phyloP scores from a whole-genome alignment of 2,113 vertebrate genomes.

The Tetrao urogallus region DNA sequence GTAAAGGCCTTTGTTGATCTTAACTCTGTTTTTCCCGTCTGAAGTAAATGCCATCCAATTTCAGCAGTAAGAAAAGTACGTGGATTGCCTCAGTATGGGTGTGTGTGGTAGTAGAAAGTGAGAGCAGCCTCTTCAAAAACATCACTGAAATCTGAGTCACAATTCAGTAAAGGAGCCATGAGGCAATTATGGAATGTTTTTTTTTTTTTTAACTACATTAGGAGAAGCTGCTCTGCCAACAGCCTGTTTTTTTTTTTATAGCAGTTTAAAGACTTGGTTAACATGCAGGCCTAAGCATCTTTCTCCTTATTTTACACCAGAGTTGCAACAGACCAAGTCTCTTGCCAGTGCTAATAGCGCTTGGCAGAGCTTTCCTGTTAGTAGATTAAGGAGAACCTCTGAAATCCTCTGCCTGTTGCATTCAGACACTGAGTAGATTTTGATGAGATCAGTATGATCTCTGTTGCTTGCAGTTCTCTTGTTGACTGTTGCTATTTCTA shows the following conservation, averaged over 20 bases:
- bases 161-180: not conserved
- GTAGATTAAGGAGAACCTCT: not conserved
- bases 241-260: not conserved
- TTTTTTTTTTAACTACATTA: not conserved
- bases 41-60: not conserved
- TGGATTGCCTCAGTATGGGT: not conserved
- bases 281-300: not conserved
- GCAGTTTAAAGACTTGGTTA: not conserved
- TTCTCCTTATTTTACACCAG: not conserved
- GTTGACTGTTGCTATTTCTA: not conserved
- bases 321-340: not conserved
- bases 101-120: not conserved
- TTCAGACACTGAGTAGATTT: not conserved
- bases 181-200: not conserved
- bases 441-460: not conserved
- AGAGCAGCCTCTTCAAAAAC: not conserved
- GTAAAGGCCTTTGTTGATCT: conserved; percentile 75
- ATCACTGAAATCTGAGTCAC: not conserved
- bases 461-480: not conserved
- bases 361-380: not conserved
- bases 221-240: not conserved
- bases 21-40: conserved; percentile 4
- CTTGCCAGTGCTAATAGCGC: not conserved
- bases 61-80: not conserved
- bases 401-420: not conserved